Evolutionary conservation across 2,888 invertebrate genomes (phyloP).

Genomic region (Eristalinus sepulchralis): DNA sequence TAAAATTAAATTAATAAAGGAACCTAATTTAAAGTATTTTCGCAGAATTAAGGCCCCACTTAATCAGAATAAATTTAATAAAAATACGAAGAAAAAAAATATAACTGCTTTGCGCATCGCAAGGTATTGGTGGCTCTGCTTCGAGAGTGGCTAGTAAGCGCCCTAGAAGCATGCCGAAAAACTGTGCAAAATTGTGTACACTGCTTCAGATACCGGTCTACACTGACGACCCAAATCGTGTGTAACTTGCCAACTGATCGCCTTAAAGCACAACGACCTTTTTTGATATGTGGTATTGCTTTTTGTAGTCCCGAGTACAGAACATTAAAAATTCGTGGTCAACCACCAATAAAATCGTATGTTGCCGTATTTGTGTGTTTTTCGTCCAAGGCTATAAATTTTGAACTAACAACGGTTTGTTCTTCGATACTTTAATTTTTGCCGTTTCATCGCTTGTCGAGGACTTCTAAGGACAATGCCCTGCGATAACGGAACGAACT

Average conservation of each 20-base stretch:
- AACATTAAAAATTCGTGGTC: conserved; percentile 35
- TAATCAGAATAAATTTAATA: no score
- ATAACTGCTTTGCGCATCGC: conserved; percentile 21
- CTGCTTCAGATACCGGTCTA: conserved; percentile 49
- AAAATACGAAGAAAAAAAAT: no score
- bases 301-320: conserved; percentile 55
- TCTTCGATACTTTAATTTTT: conserved; percentile 62
- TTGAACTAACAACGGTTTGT: conserved; percentile 62
- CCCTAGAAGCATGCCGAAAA: conserved; percentile 39
- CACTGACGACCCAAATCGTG: conserved; percentile 41
- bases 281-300: conserved; percentile 34
- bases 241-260: conserved; percentile 30
- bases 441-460: conserved; percentile 52
- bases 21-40: no score
- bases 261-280: no score
- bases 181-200: conserved; percentile 23
- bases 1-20: no score
- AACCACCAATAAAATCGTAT: conserved; percentile 43
- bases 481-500: conserved; percentile 64
- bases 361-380: conserved; percentile 66
- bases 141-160: conserved; percentile 44
- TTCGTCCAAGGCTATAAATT: conserved; percentile 54
- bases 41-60: no score
- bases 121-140: conserved; percentile 15
- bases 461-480: conserved; percentile 34